A percentile compares a stretch with the other conserved stretches of the same genome.
Conservation (phyloP, 2,113 vertebrate genomes). For the Cephalopterus ornatus region DNA sequence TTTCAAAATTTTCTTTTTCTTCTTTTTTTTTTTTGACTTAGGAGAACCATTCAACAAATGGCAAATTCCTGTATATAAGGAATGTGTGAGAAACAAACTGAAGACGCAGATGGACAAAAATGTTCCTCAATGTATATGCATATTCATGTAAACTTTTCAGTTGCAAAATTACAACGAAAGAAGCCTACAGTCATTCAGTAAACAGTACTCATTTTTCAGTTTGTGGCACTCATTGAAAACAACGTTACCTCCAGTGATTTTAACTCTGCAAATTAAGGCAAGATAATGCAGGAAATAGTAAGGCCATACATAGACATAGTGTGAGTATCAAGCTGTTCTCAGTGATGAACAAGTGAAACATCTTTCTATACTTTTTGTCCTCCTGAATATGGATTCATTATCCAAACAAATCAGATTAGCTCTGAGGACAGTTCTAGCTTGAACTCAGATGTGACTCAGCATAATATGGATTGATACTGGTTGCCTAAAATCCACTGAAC, state of each 20-base stretch:
- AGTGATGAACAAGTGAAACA: not conserved
- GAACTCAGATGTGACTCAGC: not conserved
- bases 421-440: not conserved
- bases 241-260: not conserved
- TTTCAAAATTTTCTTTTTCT: not conserved
- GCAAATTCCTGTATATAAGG: not conserved
- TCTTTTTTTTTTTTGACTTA: not conserved
- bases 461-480: not conserved
- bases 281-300: not conserved
- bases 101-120: not conserved
- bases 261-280: not conserved
- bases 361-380: not conserved
- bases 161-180: not conserved
- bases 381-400: not conserved
- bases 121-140: not conserved
- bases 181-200: not conserved
- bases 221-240: not conserved
- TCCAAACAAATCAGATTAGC: not conserved
- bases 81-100: not conserved
- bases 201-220: not conserved
- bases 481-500: not conserved
- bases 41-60: not conserved
- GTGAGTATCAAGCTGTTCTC: not conserved
- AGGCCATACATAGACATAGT: not conserved
- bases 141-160: not conserved